A percentile compares a stretch with the other conserved stretches of the same genome.
phyloP scores from a whole-genome alignment of 2,797 vertebrate genomes.

The Trematomus bernacchii region DNA sequence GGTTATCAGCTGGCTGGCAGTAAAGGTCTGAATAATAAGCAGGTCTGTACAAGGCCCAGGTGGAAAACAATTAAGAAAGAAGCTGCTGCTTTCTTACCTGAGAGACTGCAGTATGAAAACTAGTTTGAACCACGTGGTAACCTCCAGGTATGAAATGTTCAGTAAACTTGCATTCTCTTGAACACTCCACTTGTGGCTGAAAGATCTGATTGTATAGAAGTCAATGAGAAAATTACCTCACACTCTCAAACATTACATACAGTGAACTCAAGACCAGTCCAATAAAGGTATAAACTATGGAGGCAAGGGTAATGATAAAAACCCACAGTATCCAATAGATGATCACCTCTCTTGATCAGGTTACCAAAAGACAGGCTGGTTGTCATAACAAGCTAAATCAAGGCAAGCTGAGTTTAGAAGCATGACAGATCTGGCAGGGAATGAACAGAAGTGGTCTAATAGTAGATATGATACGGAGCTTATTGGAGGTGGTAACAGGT shows the following conservation, averaged over 20 bases:
- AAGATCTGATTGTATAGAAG: no score
- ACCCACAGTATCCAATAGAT: background rate
- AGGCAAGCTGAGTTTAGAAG: background rate
- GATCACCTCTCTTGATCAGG: background rate
- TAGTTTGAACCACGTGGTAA: background rate
- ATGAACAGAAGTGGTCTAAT: background rate
- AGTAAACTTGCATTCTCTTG: no score
- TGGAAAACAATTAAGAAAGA: conserved; percentile 68
- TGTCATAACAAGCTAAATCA: background rate
- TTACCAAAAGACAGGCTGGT: conserved; percentile 1
- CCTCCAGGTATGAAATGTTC: no score
- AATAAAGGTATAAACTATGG: background rate
- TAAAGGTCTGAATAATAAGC: conserved; percentile 77
- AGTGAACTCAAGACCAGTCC: background rate
- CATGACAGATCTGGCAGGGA: background rate
- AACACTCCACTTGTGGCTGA: no score
- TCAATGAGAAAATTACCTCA: no score
- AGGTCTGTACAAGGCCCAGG: conserved; percentile 57
- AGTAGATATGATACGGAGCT: background rate
- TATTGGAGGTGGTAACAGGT: background rate
- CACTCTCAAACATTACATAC: no score
- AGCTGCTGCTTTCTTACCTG: conserved; percentile 36
- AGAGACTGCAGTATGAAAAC: conserved; percentile 20
- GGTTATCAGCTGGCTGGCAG: conserved; percentile 79
- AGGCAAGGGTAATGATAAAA: background rate